phyloP scores from a whole-genome alignment of 2,888 invertebrate species.

The Icerya purchasi region DNA sequence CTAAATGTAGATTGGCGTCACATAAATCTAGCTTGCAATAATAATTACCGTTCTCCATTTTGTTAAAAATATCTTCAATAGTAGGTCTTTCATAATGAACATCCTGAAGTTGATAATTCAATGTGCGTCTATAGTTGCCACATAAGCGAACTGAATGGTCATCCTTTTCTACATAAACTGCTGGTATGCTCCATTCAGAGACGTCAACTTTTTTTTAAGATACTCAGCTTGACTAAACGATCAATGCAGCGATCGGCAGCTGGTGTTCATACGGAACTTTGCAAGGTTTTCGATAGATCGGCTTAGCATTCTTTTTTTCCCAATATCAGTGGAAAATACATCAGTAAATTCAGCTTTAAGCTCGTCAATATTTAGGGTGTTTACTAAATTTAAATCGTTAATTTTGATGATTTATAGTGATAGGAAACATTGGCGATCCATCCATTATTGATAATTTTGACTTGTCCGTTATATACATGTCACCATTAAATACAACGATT shows the following conservation, averaged over 20 bases:
- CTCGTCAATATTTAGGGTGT: not conserved
- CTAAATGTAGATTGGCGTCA: constrained; percentile 14
- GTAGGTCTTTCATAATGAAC: constrained; percentile 3
- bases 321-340: constrained; percentile 5
- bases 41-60: constrained; percentile 16
- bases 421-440: not conserved
- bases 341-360: constrained; percentile 1
- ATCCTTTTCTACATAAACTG: constrained; percentile 19
- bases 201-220: constrained; percentile 14
- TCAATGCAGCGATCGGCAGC: constrained; percentile 15
- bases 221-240: constrained; percentile 9
- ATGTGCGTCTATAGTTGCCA: constrained; percentile 20
- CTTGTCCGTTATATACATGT: not conserved
- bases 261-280: constrained; percentile 15
- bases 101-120: constrained; percentile 18
- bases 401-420: not conserved
- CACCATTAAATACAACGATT: not conserved
- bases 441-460: not conserved
- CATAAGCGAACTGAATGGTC: constrained; percentile 18
- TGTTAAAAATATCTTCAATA: constrained; percentile 6
- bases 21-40: constrained; percentile 14
- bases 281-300: constrained; percentile 15
- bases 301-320: not conserved
- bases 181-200: constrained; percentile 19
- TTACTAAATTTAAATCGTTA: not conserved